phyloP scores from a whole-genome alignment of 2,797 vertebrate genomes.

The Tapera naevia region DNA sequence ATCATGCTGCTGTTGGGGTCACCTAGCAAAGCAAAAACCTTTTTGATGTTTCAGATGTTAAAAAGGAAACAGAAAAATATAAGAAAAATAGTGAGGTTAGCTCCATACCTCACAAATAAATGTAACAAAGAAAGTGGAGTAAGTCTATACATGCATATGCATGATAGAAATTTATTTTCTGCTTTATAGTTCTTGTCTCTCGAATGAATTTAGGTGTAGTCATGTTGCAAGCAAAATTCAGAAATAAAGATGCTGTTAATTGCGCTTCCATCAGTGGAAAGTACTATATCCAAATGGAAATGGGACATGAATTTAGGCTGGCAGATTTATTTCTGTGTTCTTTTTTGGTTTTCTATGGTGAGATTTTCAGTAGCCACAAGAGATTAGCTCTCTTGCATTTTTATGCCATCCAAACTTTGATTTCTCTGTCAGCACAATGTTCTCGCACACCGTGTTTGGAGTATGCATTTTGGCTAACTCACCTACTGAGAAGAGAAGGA shows the following conservation, averaged over 20 bases:
- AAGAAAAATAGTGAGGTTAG: neutral
- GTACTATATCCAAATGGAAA: neutral
- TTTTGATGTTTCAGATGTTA: neutral
- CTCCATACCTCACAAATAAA: neutral
- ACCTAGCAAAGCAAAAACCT: neutral
- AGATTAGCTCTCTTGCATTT: neutral
- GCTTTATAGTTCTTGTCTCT: neutral
- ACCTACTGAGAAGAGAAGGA: neutral
- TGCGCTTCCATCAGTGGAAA: neutral
- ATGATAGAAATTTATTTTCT: neutral
- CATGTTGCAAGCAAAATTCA: neutral
- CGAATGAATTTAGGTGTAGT: neutral
- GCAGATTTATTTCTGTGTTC: neutral
- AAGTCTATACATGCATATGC: fast-evolving
- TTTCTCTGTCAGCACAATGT: neutral
- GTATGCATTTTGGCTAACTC: neutral
- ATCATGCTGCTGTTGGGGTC: neutral
- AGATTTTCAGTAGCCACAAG: neutral
- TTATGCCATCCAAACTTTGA: neutral
- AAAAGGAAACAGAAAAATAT: neutral
- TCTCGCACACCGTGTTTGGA: neutral
- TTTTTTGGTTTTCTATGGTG: neutral
- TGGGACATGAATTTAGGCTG: neutral
- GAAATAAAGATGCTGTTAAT: neutral
- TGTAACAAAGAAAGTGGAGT: neutral